Conservation (phyloP, 2,888 invertebrate genomes). For the Diaprepes abbreviatus region DNA sequence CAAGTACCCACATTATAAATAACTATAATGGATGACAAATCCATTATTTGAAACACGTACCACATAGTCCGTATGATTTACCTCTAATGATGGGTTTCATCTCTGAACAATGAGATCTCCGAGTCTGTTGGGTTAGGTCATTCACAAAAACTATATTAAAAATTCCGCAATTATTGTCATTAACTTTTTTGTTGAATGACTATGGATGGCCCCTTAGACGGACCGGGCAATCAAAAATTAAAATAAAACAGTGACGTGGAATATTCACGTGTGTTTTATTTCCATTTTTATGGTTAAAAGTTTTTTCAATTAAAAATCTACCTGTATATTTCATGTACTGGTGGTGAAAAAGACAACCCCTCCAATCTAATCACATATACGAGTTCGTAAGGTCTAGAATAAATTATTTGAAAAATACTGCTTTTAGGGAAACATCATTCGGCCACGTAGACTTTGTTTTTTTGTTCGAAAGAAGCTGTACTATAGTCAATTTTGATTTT, state of each 20-base stretch:
- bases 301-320: too few relatives aligned
- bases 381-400: too few relatives aligned
- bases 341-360: too few relatives aligned
- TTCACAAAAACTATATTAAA: slow-evolving; percentile 57
- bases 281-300: too few relatives aligned
- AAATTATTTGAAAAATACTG: too few relatives aligned
- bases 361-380: too few relatives aligned
- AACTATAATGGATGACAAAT: slow-evolving; percentile 56
- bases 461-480: too few relatives aligned
- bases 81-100: slow-evolving; percentile 62
- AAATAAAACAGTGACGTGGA: slow-evolving; percentile 24
- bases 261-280: too few relatives aligned
- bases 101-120: slow-evolving; percentile 54
- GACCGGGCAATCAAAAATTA: slow-evolving; percentile 30
- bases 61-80: slow-evolving; percentile 59
- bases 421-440: too few relatives aligned
- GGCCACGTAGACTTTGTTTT: too few relatives aligned
- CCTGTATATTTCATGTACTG: too few relatives aligned
- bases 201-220: slow-evolving; percentile 26
- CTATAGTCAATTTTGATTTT: too few relatives aligned
- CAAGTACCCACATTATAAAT: slow-evolving; percentile 21
- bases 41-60: slow-evolving; percentile 57
- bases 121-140: slow-evolving; percentile 53
- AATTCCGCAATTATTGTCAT: slow-evolving; percentile 61
- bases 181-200: slow-evolving; percentile 50